Conservation (phyloP, 2,113 vertebrate genomes). For the Sceloporus undulatus region DNA sequence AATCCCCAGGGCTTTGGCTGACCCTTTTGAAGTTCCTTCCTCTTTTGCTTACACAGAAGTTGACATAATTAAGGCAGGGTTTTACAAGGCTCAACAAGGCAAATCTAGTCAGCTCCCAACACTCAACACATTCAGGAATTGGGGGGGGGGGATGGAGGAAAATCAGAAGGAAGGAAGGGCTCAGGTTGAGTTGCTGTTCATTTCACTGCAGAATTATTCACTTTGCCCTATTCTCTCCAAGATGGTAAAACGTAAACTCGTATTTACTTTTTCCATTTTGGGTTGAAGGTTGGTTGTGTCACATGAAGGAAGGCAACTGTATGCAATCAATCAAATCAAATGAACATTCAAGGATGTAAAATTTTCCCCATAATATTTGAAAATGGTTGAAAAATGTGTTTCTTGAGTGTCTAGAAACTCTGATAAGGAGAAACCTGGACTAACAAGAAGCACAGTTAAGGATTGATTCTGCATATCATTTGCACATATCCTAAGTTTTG, state of each 20-base stretch:
- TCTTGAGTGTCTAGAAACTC: too few species aligned
- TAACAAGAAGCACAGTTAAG: too few species aligned
- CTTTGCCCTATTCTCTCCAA: not conserved
- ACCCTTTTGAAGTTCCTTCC: constrained; percentile 77
- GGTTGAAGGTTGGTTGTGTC: too few species aligned
- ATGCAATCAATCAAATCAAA: not conserved
- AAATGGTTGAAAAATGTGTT: too few species aligned
- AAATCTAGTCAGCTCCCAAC: constrained; percentile 71
- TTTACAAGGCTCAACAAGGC: constrained; percentile 78
- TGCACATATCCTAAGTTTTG: too few species aligned
- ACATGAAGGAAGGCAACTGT: not conserved
- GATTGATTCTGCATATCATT: too few species aligned
- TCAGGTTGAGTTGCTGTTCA: constrained; percentile 62
- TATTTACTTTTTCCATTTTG: not conserved
- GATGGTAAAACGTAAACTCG: not conserved
- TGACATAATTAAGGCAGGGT: constrained; percentile 78
- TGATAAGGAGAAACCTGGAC: too few species aligned
- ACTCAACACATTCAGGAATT: constrained; percentile 46
- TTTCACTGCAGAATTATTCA: constrained; percentile 50
- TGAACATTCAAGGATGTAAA: too few species aligned
- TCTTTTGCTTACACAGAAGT: constrained; percentile 80
- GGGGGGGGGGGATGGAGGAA: constrained; percentile 14
- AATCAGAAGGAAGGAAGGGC: not conserved
- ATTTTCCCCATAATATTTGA: too few species aligned
- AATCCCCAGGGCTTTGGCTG: constrained; percentile 70